Evolutionary conservation across 1,140 invertebrate genomes (phyloP), one percentile per base, ranked within the genome.

Genomic region (Mactra quadrangularis): DNA sequence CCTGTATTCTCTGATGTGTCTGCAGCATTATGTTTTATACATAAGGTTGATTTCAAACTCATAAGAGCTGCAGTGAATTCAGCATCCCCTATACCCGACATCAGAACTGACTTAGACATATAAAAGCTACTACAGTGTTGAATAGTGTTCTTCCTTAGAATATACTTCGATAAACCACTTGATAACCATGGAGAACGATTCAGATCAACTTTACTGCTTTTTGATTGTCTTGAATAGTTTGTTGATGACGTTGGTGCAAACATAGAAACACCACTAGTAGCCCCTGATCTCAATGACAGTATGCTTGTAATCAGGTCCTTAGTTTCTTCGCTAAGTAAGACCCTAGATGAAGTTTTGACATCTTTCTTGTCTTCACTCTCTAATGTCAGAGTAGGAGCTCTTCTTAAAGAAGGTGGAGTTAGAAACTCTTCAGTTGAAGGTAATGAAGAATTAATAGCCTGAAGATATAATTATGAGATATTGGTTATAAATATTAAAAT

Each of bases 301-400:
- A 81, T 60, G 19, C 33, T 55, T 19, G 77, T 71, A 27, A 81
- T 66, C 25, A 81, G 41, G 35, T 81, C 33, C 33, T 70, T 13
- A 64, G 68, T 47, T 71, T 81, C 55, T 59, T 81, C 17, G 38
- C 38, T 7, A 41, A 15, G 38, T 15, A 41, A 15, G 6, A 15
- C 6, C 6, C 6, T 41, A 41, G 38, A 15, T 7, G 6, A 7
- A 7, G 38, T 41, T 41, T 41, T 22, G 38, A 41, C 38, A 41
- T 41, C 15, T 41, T 41, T 6, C 6, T 15, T 41, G 33, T 33
- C n/a, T 27, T 19, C 41, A 64, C 0, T 70, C 70, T 57, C 55
- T 41, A 82, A 31, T 9, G 79, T 74, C 13, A 82, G 59, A 25
- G 79, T 82, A 2, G 79, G 74, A 1, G 79, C 79, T 19, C 79